A percentile compares a stretch with the other conserved stretches of the same genome.
Evolutionary conservation across 2,888 invertebrate species (phyloP).

Genomic region (Catocala fraxini): DNA sequence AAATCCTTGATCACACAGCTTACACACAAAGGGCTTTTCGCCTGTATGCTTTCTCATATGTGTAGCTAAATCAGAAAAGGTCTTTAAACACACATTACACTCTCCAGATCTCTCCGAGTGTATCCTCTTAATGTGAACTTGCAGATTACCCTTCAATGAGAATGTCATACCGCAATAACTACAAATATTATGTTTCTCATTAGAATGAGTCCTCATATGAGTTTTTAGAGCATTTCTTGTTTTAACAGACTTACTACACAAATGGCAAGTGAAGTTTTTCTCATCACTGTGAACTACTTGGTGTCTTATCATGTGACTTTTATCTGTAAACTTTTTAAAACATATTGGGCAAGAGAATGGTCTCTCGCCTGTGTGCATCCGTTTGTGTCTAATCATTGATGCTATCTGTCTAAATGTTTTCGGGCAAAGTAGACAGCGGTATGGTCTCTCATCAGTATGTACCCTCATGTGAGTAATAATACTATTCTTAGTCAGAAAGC

Average conservation of each 20-base stretch:
- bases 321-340: slow-evolving; percentile 72
- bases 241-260: slow-evolving; percentile 85
- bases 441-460: slow-evolving; percentile 78
- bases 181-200: slow-evolving; percentile 78
- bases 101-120: slow-evolving; percentile 87
- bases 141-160: slow-evolving; percentile 86
- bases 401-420: slow-evolving; percentile 74
- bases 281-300: slow-evolving; percentile 79
- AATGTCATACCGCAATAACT: slow-evolving; percentile 82
- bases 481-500: slow-evolving; percentile 74
- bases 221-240: slow-evolving; percentile 82
- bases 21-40: slow-evolving; percentile 79
- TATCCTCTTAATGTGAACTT: slow-evolving; percentile 83
- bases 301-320: slow-evolving; percentile 71
- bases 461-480: slow-evolving; percentile 77
- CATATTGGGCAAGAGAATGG: slow-evolving; percentile 76
- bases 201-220: slow-evolving; percentile 78
- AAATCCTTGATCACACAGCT: slow-evolving; percentile 72
- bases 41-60: slow-evolving; percentile 88
- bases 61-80: slow-evolving; percentile 84
- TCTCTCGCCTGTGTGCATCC: slow-evolving; percentile 79
- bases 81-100: slow-evolving; percentile 84
- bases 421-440: slow-evolving; percentile 71
- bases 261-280: slow-evolving; percentile 84
- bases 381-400: slow-evolving; percentile 76